phyloP scores from a whole-genome alignment of 2,113 vertebrate genomes.

The Hippoglossus stenolepis region DNA sequence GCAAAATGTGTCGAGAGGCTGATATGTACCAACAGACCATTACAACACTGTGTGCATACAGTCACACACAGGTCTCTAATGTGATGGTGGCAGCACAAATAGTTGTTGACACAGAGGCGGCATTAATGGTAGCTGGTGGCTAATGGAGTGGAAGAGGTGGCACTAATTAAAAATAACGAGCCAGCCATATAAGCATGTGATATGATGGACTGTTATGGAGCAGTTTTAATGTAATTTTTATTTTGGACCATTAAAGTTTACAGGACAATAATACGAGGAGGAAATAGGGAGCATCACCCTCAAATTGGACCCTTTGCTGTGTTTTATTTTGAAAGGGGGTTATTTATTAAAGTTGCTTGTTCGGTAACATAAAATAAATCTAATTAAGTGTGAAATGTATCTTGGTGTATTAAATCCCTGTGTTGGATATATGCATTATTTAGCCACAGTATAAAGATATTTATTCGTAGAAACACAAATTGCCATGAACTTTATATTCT shows the following conservation, averaged over 20 bases:
- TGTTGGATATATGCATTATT: neutral
- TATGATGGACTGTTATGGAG: slow-evolving; percentile 2
- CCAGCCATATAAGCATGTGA: slow-evolving; percentile 2
- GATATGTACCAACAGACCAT: neutral
- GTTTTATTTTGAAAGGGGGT: neutral
- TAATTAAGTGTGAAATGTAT: neutral
- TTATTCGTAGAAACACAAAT: too few relatives aligned
- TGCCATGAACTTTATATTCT: too few relatives aligned
- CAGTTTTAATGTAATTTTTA: neutral
- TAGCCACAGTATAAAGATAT: neutral
- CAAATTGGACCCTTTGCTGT: neutral
- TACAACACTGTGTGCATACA: neutral
- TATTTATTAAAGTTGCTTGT: neutral
- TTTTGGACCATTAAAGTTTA: slow-evolving; percentile 23
- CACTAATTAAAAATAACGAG: slow-evolving; percentile 46
- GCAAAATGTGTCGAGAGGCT: neutral
- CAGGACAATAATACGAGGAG: neutral
- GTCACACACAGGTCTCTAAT: neutral
- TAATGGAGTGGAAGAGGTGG: slow-evolving; percentile 40
- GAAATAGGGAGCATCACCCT: neutral
- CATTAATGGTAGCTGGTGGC: slow-evolving; percentile 14
- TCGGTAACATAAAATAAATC: neutral
- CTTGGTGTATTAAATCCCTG: neutral
- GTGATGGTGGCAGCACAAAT: slow-evolving; percentile 14
- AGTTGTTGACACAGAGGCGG: slow-evolving; percentile 34